These are phyloP conservation scores for Danaus plexippus DNA, from an alignment of 1,140 invertebrate species.

Conservation along the genomic window DNA sequence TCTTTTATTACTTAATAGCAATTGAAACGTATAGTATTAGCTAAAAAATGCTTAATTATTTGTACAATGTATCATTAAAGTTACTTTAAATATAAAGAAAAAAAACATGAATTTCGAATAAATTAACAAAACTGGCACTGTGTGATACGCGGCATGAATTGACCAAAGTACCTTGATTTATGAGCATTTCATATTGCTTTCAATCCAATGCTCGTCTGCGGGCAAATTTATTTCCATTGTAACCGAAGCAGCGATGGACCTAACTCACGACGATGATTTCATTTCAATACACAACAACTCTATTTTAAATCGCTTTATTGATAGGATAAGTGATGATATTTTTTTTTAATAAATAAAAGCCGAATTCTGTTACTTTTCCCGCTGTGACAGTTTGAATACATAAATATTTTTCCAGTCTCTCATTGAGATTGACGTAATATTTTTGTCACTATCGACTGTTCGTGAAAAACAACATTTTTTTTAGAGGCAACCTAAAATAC, in stretches of 20 bases:
- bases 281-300: conserved; percentile 5
- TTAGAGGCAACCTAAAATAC: background rate
- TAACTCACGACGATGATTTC: background rate
- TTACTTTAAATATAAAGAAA: too few species aligned
- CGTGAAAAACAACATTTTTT: conserved; percentile 3
- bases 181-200: too few species aligned
- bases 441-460: background rate
- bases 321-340: conserved; percentile 23
- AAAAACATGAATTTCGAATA: too few species aligned
- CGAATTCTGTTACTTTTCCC: conserved; percentile 37
- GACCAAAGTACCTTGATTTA: conserved; percentile 1
- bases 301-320: conserved; percentile 39
- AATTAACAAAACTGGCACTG: background rate
- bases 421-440: conserved; percentile 35
- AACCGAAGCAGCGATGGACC: conserved; percentile 10
- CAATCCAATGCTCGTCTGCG: conserved; percentile 3
- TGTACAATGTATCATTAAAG: too few species aligned
- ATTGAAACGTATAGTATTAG: too few species aligned
- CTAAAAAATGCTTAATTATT: too few species aligned
- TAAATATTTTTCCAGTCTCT: conserved; percentile 27
- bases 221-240: background rate
- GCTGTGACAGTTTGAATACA: conserved; percentile 30
- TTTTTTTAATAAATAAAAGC: conserved; percentile 54
- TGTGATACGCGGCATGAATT: background rate
- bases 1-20: too few species aligned